Percentiles rank a stretch among this genome's conserved stretches.
phyloP scores from a whole-genome alignment of 2,113 vertebrate species.

The Corythornis cristatus region DNA sequence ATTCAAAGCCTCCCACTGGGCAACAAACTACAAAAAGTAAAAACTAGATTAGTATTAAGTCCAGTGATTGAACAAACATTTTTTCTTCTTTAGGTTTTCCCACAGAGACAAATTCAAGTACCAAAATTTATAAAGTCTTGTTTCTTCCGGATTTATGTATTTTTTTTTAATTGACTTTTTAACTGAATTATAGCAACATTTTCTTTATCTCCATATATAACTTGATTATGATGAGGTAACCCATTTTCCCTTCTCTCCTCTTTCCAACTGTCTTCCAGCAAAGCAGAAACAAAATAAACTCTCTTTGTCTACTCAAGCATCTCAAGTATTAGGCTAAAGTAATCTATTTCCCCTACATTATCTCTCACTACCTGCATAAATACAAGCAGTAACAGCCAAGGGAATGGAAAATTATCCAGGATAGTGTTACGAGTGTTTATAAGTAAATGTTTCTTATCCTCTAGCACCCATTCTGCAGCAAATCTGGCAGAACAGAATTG shows the following conservation, averaged over 20 bases:
- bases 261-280: background rate
- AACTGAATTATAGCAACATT: slow-evolving; percentile 18
- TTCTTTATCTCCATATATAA: slow-evolving; percentile 1
- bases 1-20: background rate
- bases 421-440: background rate
- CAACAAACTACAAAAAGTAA: background rate
- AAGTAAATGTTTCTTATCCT: background rate
- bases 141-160: background rate
- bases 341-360: background rate
- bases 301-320: background rate
- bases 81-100: background rate
- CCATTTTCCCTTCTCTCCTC: background rate
- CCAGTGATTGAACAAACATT: background rate
- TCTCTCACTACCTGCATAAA: background rate
- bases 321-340: background rate
- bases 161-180: background rate
- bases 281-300: background rate
- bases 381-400: background rate
- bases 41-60: background rate
- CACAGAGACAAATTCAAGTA: background rate
- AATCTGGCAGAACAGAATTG: background rate
- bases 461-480: background rate
- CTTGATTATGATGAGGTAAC: slow-evolving; percentile 7
- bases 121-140: background rate
- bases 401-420: background rate